These are phyloP conservation scores for Sclerodermus sp. DNA, from an alignment of 2,888 invertebrate species.

Conservation along the genomic window DNA sequence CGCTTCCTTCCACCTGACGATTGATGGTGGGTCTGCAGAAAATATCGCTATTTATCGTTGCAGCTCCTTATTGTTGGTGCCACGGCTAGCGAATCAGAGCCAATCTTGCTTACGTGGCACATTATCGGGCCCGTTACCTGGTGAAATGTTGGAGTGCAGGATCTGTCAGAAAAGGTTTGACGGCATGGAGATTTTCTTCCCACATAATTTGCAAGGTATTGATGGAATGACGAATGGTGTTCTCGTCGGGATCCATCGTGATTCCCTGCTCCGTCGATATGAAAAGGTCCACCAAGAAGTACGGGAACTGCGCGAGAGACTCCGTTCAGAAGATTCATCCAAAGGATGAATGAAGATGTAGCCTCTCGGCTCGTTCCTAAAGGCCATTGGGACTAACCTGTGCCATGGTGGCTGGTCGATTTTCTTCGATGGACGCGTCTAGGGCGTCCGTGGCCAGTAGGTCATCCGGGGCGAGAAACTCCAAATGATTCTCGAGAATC, in stretches of 20 bases:
- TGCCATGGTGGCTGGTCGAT: constrained; percentile 57
- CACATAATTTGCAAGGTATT: constrained; percentile 67
- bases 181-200: constrained; percentile 69
- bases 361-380: too few species aligned
- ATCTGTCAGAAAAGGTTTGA: constrained; percentile 74
- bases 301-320: constrained; percentile 60
- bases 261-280: constrained; percentile 50
- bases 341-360: too few species aligned
- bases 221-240: constrained; percentile 64
- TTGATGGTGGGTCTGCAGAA: constrained; percentile 74
- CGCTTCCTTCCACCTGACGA: constrained; percentile 77
- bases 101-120: too few species aligned
- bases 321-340: constrained; percentile 37
- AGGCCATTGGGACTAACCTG: too few species aligned
- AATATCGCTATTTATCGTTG: not conserved
- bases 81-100: too few species aligned
- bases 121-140: too few species aligned
- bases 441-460: constrained; percentile 54
- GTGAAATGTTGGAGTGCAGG: constrained; percentile 72
- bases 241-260: constrained; percentile 65
- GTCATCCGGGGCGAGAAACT: constrained; percentile 60
- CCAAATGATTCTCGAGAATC: constrained; percentile 62
- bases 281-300: constrained; percentile 65
- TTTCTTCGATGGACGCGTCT: constrained; percentile 60
- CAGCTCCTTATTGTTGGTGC: too few species aligned